These are phyloP conservation scores for Eriosoma lanigerum DNA, from an alignment of 1,140 invertebrate genomes.

Conservation along the genomic window DNA sequence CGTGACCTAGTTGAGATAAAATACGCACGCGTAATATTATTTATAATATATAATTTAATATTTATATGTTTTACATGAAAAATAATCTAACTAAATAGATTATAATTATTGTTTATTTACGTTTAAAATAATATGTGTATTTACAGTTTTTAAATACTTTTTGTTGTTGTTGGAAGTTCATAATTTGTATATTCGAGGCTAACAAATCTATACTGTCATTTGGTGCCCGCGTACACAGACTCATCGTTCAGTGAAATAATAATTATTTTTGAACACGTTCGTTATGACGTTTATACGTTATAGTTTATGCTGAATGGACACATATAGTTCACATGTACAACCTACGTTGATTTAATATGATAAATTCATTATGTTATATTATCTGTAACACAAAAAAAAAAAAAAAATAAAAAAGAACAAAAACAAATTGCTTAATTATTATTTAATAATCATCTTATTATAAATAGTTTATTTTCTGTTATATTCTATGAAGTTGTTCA, in stretches of 20 bases:
- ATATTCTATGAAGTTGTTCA: too few species aligned
- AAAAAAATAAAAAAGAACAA: too few species aligned
- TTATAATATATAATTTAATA: not conserved
- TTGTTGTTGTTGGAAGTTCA: not conserved
- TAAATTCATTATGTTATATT: too few species aligned
- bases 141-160: too few species aligned
- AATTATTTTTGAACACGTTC: not conserved
- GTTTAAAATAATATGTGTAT: too few species aligned
- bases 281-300: not conserved
- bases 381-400: too few species aligned
- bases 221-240: not conserved
- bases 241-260: not conserved
- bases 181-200: not conserved
- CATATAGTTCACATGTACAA: not conserved
- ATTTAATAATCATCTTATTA: too few species aligned
- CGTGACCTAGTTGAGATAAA: constrained; percentile 28
- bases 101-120: not conserved
- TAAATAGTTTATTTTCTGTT: too few species aligned
- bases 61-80: not conserved
- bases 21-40: not conserved
- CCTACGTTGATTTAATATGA: not conserved
- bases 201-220: not conserved
- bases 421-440: too few species aligned
- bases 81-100: not conserved
- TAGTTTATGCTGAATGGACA: not conserved